Evolutionary conservation across 2,113 vertebrate species (phyloP).

Genomic region (Sceloporus tristichus): DNA sequence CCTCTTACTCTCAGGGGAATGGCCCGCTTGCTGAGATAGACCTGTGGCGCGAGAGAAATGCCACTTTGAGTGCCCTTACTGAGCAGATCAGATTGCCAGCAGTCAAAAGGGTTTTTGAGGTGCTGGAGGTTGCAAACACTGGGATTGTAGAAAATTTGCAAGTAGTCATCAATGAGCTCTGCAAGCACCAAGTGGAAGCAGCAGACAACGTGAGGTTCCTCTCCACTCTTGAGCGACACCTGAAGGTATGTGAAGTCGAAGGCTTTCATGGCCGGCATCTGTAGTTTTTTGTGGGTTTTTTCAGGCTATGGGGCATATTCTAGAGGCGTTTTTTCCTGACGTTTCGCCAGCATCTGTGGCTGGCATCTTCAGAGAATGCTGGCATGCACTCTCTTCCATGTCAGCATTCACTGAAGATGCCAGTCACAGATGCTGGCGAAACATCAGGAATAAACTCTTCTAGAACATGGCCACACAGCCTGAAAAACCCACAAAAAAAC

Average conservation of each 20-base stretch:
- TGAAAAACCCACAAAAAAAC: conserved; percentile 34
- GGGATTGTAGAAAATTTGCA: conserved; percentile 78
- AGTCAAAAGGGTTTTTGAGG: conserved; percentile 83
- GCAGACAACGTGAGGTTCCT: conserved; percentile 88
- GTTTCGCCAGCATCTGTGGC: no score
- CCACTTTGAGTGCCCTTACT: conserved; percentile 80
- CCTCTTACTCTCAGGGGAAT: conserved; percentile 73
- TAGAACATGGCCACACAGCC: no score
- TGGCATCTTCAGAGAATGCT: no score
- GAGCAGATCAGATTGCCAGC: conserved; percentile 85
- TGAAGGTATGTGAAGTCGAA: conserved; percentile 81
- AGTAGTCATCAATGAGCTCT: conserved; percentile 79
- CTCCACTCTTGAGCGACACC: conserved; percentile 84
- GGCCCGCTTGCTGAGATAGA: conserved; percentile 89
- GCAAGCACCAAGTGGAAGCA: conserved; percentile 83
- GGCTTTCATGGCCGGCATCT: no score
- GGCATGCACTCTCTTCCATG: no score
- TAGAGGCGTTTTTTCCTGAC: no score
- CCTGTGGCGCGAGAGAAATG: conserved; percentile 87
- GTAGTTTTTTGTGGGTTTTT: no score
- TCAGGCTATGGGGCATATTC: no score
- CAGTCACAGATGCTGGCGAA: no score
- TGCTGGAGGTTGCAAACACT: conserved; percentile 79
- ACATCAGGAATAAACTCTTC: no score
- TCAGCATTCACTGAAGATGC: no score